These are phyloP conservation scores for Lucilia cuprina DNA, from an alignment of 1,140 invertebrate species.

Conservation along the genomic window DNA sequence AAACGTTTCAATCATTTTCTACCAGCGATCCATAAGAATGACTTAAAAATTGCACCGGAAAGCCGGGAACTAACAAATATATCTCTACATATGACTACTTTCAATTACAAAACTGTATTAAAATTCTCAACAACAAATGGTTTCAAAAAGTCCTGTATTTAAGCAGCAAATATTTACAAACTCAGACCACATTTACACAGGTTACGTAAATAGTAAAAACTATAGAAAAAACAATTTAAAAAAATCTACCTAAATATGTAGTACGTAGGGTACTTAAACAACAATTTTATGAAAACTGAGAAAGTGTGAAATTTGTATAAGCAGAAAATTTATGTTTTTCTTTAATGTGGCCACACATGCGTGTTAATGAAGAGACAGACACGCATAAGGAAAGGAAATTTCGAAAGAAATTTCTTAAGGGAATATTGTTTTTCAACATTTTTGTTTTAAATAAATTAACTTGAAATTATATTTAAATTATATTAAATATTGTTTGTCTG, in stretches of 20 bases:
- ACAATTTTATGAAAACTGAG: not conserved
- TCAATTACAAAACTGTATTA: no score
- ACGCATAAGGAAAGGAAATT: not conserved
- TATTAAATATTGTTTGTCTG: constrained; percentile 3
- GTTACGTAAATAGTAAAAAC: constrained; percentile 45
- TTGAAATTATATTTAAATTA: constrained; percentile 11
- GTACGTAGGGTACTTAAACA: not conserved
- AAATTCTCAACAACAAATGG: not conserved
- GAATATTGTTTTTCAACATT: not conserved
- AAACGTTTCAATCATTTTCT: no score
- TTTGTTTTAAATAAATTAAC: not conserved
- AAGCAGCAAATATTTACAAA: not conserved
- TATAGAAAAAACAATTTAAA: not conserved
- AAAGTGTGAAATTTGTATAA: constrained; percentile 20
- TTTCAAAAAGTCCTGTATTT: not conserved
- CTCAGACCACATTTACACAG: constrained; percentile 47
- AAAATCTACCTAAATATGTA: not conserved
- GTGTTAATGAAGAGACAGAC: not conserved
- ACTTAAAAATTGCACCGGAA: no score
- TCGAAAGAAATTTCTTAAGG: not conserved
- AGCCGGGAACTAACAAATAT: no score
- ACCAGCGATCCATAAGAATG: no score
- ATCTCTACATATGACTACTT: no score
- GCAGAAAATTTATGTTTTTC: not conserved
- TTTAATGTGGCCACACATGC: constrained; percentile 39